Percentiles rank a stretch among this genome's conserved stretches.
Conservation (phyloP, 2,888 invertebrate genomes). For the Trissoscelio sp. region DNA sequence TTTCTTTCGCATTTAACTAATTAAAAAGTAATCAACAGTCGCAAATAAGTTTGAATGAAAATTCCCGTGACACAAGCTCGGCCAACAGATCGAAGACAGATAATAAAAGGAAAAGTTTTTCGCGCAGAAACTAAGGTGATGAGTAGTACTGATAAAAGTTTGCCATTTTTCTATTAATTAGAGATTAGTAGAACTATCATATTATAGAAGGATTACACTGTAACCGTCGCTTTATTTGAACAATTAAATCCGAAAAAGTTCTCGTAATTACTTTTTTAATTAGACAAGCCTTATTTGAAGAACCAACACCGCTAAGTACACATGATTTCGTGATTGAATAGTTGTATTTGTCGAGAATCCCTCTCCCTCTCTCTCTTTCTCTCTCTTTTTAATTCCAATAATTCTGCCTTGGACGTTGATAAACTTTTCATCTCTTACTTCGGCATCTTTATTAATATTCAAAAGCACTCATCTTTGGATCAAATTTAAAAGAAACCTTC, state of each 20-base stretch:
- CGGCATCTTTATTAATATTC: conserved; percentile 56
- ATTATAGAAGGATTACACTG: conserved; percentile 35
- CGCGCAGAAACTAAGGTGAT: conserved; percentile 5
- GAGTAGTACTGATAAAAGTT: conserved; percentile 21
- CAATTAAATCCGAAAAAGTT: conserved; percentile 45
- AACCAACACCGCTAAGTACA: conserved; percentile 47
- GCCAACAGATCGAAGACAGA: conserved; percentile 5
- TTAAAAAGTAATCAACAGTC: conserved; percentile 27
- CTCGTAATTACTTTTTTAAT: conserved; percentile 56
- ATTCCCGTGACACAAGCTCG: not conserved
- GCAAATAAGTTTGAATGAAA: conserved; percentile 26
- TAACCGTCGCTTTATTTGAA: conserved; percentile 39
- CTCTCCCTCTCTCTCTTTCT: conserved; percentile 3
- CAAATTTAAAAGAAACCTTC: conserved; percentile 29
- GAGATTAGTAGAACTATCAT: conserved; percentile 37
- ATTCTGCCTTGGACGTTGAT: conserved; percentile 30
- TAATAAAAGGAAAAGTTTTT: conserved; percentile 15
- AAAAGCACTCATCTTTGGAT: conserved; percentile 38
- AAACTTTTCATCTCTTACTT: conserved; percentile 44
- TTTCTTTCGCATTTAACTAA: conserved; percentile 2
- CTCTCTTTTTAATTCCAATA: conserved; percentile 55
- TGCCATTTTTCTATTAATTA: conserved; percentile 47
- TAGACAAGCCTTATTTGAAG: conserved; percentile 50
- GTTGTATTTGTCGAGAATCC: conserved; percentile 48
- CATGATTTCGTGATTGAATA: conserved; percentile 65